Evolutionary conservation across 1,140 invertebrate genomes (phyloP).

Genomic region (Drosophila dunni): DNA sequence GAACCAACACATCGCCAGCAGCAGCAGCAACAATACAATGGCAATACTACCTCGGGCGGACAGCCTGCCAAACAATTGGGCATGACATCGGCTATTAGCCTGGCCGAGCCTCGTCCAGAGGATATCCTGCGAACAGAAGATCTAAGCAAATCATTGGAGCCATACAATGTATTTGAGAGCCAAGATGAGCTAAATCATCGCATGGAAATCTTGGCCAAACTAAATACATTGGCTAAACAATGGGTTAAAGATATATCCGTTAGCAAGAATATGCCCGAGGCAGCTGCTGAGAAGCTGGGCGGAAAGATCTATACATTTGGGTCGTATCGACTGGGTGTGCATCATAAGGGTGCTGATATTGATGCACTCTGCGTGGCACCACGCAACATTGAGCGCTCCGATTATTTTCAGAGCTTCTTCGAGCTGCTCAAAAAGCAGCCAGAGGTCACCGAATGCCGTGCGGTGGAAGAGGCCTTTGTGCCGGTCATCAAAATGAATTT

Average conservation of each 20-base stretch:
- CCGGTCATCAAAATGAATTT: conserved; percentile 99
- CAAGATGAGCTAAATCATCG: conserved; percentile 96
- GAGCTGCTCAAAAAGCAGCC: conserved; percentile 94
- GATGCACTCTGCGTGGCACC: conserved; percentile 99
- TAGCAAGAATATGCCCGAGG: conserved; percentile 94
- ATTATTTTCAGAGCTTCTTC: conserved; percentile 98
- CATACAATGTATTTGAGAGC: conserved; percentile 96
- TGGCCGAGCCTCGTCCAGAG: conserved; percentile 93
- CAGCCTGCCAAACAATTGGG: conserved; percentile 88
- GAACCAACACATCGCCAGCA: conserved; percentile 71
- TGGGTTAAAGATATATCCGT: conserved; percentile 97
- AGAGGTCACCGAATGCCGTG: conserved; percentile 89
- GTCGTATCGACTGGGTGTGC: conserved; percentile 96
- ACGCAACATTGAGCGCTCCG: conserved; percentile 95
- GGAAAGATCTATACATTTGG: conserved; percentile 99
- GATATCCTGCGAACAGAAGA: conserved; percentile 94
- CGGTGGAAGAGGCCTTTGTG: conserved; percentile 99
- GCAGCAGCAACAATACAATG: conserved; percentile 62
- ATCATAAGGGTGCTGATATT: conserved; percentile 99
- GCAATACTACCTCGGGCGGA: conserved; percentile 66
- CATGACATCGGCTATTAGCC: conserved; percentile 97
- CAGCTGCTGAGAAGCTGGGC: conserved; percentile 94
- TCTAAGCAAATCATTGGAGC: conserved; percentile 92
- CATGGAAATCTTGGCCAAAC: conserved; percentile 92
- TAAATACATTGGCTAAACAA: conserved; percentile 95